Evolutionary conservation across 2,888 invertebrate species (phyloP).

Genomic region (Drosophila multiciliata): DNA sequence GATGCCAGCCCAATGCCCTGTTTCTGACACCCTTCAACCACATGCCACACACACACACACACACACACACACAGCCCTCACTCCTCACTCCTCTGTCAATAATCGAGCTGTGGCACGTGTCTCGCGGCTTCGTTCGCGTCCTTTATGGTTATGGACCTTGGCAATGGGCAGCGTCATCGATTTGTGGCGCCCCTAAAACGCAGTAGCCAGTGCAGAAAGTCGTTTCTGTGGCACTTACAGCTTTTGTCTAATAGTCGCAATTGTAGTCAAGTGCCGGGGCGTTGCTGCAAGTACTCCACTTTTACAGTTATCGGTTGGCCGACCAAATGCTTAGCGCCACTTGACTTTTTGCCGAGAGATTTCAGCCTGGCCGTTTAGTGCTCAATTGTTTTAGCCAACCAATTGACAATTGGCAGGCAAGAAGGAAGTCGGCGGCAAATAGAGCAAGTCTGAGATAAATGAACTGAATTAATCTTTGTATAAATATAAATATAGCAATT

Average conservation of each 20-base stretch:
- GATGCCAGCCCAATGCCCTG: neutral
- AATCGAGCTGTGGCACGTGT: conserved; percentile 55
- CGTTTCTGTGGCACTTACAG: conserved; percentile 31
- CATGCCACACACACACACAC: neutral
- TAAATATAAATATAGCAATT: too few relatives aligned
- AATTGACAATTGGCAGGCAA: conserved; percentile 15
- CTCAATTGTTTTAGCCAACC: conserved; percentile 58
- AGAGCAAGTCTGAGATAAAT: too few relatives aligned
- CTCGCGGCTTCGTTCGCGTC: conserved; percentile 60
- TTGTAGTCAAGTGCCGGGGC: conserved; percentile 61
- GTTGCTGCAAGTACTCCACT: conserved; percentile 44
- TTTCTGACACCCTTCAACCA: neutral
- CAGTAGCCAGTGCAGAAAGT: conserved; percentile 15
- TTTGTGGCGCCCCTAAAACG: conserved; percentile 1
- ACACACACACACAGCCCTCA: too few relatives aligned
- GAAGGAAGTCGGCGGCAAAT: neutral
- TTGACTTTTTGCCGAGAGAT: conserved; percentile 31
- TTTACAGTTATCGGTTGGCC: conserved; percentile 48
- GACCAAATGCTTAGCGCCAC: conserved; percentile 12
- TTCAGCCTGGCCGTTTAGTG: conserved; percentile 37
- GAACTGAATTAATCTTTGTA: neutral
- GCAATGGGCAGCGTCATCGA: conserved; percentile 26
- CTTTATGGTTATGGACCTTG: conserved; percentile 52
- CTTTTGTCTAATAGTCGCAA: conserved; percentile 63
- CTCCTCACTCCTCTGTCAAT: conserved; percentile 21